Evolutionary conservation across 2,113 vertebrate genomes (phyloP).

Genomic region (Psittacus erithacus): DNA sequence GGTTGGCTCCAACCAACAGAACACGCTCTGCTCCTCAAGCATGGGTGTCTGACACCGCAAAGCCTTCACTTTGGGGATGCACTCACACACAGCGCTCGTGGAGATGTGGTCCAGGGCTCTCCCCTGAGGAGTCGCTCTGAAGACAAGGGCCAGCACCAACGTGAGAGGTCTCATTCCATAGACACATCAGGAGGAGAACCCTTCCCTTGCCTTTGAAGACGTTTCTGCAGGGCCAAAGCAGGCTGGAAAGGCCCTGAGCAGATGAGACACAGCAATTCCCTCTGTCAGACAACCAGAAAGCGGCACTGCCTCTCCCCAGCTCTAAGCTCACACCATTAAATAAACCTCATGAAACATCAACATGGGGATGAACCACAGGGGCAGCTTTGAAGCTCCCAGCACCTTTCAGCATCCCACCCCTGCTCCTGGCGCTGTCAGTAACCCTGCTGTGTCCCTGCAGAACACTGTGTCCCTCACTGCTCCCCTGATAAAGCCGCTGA

Average conservation of each 20-base stretch:
- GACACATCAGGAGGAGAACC: background rate
- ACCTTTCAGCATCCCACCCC: slow-evolving; percentile 1
- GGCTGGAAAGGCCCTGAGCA: background rate
- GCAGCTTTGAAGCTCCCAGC: background rate
- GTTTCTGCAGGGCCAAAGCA: background rate
- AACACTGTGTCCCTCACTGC: slow-evolving; percentile 23
- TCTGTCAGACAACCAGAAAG: rapidly evolving
- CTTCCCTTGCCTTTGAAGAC: background rate
- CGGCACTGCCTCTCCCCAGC: background rate
- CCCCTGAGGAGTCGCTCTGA: rapidly evolving
- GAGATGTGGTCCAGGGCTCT: background rate
- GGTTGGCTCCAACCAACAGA: background rate
- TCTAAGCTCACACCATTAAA: background rate
- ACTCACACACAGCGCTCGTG: rapidly evolving
- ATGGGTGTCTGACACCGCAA: rapidly evolving
- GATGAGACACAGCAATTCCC: background rate
- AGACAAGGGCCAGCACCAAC: background rate
- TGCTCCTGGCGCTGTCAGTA: background rate
- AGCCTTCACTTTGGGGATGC: rapidly evolving
- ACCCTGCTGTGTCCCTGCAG: background rate
- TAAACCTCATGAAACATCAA: rapidly evolving
- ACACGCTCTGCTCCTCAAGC: rapidly evolving
- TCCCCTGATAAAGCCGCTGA: background rate
- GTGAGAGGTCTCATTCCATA: background rate
- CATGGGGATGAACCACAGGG: background rate